Conservation (phyloP, 2,797 vertebrate species). For the Adelosebastes latens region DNA sequence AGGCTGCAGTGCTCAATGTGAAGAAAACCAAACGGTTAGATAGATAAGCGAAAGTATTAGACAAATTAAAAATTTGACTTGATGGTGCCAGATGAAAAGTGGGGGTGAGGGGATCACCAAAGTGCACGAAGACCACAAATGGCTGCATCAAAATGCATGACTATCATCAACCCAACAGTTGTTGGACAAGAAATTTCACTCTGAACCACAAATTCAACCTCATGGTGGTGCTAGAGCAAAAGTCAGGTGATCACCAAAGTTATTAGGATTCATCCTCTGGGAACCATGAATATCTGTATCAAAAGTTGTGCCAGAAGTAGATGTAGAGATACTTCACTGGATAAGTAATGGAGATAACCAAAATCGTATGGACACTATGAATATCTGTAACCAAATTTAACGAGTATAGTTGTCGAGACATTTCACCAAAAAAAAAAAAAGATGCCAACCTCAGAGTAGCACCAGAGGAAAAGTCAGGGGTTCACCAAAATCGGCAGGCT, state of each 20-base stretch:
- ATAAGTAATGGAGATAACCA: neutral
- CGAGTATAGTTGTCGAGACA: neutral
- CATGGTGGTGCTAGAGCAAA: neutral
- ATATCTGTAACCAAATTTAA: neutral
- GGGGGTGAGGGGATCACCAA: neutral
- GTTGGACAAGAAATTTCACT: neutral
- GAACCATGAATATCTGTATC: neutral
- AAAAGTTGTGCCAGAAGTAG: neutral
- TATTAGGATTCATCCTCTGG: neutral
- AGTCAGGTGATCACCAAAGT: neutral
- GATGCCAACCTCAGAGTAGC: neutral
- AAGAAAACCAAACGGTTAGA: conserved; percentile 2
- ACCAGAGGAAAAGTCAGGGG: neutral
- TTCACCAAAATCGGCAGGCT: neutral
- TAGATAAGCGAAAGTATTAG: neutral
- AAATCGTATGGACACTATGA: neutral
- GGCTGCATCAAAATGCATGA: neutral
- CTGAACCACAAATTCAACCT: neutral
- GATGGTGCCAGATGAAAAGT: neutral
- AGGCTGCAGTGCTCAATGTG: neutral
- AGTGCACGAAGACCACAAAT: neutral
- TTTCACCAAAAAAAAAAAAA: neutral
- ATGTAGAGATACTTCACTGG: neutral
- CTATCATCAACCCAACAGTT: neutral
- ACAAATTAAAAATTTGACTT: neutral